phyloP scores from a whole-genome alignment of 30 jellyfish, hydroid and myxozoan species.

The Phacellophora camtschatica region DNA sequence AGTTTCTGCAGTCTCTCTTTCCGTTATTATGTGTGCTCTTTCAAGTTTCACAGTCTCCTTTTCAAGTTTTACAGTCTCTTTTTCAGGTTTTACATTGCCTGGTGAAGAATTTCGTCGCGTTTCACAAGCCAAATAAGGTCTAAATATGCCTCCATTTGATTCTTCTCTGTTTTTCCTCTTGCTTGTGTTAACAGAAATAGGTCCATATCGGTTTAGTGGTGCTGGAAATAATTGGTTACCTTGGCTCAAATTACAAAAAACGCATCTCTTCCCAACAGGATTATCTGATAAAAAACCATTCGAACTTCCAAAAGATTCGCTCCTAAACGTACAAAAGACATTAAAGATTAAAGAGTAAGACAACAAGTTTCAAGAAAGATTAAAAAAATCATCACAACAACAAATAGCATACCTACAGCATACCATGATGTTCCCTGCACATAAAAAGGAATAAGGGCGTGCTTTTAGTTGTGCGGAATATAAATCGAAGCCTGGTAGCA shows the following conservation, averaged over 20 bases:
- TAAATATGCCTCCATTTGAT: slow-evolving; percentile 67
- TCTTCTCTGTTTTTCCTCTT: slow-evolving; percentile 17
- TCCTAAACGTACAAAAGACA: too few relatives aligned
- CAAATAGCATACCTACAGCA: too few relatives aligned
- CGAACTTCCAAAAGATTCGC: slow-evolving; percentile 37
- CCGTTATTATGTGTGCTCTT: slow-evolving; percentile 31
- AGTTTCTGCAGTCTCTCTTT: slow-evolving; percentile 3
- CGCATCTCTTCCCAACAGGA: slow-evolving; percentile 56
- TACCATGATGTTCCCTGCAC: too few relatives aligned
- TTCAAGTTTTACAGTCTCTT: slow-evolving; percentile 14
- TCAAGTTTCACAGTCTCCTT: slow-evolving; percentile 27
- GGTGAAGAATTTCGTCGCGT: background rate
- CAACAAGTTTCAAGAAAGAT: background rate
- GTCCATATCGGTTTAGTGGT: slow-evolving; percentile 74
- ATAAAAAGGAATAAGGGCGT: background rate
- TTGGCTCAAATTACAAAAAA: slow-evolving; percentile 73
- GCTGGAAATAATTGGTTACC: slow-evolving; percentile 53
- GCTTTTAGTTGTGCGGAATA: too few relatives aligned
- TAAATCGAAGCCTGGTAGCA: too few relatives aligned
- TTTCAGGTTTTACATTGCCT: slow-evolving; percentile 22
- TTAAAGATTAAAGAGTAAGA: too few relatives aligned
- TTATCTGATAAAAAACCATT: background rate
- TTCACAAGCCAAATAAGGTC: slow-evolving; percentile 67
- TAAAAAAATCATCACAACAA: background rate
- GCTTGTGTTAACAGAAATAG: slow-evolving; percentile 32